Percentiles rank a stretch among this genome's conserved stretches.
These are phyloP conservation scores for Chondrosia reniformis DNA, from an alignment of 37 sponge, comb jelly and placozoan species.

Conservation along the genomic window DNA sequence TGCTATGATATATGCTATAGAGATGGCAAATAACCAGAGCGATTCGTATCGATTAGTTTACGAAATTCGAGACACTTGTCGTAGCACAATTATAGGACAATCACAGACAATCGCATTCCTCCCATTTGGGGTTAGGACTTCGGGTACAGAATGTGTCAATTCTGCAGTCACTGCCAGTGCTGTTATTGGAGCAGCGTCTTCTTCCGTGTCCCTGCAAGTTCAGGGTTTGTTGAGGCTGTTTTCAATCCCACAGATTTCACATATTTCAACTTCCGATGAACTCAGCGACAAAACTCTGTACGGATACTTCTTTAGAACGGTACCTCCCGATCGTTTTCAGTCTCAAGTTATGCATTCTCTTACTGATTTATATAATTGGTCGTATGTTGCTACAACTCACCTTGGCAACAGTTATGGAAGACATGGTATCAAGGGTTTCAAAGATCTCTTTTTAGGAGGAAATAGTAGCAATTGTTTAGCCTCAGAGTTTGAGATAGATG, in stretches of 20 bases:
- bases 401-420: conserved; percentile 55
- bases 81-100: conserved; percentile 31
- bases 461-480: conserved; percentile 15
- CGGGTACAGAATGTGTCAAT: neutral
- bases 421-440: conserved; percentile 34
- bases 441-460: neutral
- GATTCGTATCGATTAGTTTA: conserved; percentile 43
- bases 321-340: conserved; percentile 75
- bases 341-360: conserved; percentile 60
- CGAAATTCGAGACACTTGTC: conserved; percentile 73
- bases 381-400: conserved; percentile 44
- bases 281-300: conserved; percentile 65
- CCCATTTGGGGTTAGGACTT: neutral
- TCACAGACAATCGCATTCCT: conserved; percentile 43
- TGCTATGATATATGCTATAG: conserved; percentile 68
- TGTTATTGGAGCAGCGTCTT: conserved; percentile 70
- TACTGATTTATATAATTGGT: conserved; percentile 48
- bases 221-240: conserved; percentile 62
- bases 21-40: conserved; percentile 42
- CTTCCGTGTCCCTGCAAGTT: conserved; percentile 59
- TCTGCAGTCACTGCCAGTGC: conserved; percentile 22
- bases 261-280: conserved; percentile 57
- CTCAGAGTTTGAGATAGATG: too few relatives aligned
- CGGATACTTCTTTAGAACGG: conserved; percentile 72
- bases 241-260: conserved; percentile 70